These are phyloP conservation scores for Clarias pachynema DNA, from an alignment of 2,797 vertebrate species.

Conservation along the genomic window DNA sequence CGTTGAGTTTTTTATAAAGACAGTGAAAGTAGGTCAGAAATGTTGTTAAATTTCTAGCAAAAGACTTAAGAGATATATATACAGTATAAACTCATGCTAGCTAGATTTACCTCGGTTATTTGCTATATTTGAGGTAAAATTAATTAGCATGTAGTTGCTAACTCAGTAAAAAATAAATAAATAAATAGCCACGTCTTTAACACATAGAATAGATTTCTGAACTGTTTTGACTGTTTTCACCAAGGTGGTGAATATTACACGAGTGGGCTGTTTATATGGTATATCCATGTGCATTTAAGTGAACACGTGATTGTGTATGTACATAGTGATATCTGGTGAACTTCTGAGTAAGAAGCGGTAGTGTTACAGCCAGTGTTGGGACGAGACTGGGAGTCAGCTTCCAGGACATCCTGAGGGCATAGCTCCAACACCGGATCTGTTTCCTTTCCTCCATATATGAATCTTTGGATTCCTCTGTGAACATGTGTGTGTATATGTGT, in stretches of 20 bases:
- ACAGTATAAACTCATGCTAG: too few species aligned
- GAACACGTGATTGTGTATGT: neutral
- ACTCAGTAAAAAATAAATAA: too few species aligned
- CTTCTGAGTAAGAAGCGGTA: neutral
- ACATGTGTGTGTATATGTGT: constrained; percentile 63
- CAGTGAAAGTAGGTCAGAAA: neutral
- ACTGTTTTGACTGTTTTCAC: too few species aligned
- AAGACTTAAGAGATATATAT: neutral
- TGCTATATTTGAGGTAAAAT: too few species aligned
- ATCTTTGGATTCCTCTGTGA: constrained; percentile 43
- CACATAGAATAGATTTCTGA: neutral
- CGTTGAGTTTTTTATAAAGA: neutral
- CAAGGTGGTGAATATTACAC: neutral
- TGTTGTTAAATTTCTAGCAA: neutral
- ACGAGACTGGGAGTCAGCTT: neutral
- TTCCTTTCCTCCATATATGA: constrained; percentile 16
- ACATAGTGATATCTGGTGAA: neutral
- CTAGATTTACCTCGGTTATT: too few species aligned
- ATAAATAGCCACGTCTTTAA: too few species aligned
- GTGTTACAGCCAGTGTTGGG: neutral
- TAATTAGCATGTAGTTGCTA: too few species aligned
- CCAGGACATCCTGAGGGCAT: constrained; percentile 23
- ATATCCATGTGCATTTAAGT: neutral
- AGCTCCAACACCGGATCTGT: neutral
- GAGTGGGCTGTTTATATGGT: neutral